Percentiles rank a stretch among this genome's conserved stretches.
Conservation (phyloP, 2,113 vertebrate species). For the Falcunculus frontatus region DNA sequence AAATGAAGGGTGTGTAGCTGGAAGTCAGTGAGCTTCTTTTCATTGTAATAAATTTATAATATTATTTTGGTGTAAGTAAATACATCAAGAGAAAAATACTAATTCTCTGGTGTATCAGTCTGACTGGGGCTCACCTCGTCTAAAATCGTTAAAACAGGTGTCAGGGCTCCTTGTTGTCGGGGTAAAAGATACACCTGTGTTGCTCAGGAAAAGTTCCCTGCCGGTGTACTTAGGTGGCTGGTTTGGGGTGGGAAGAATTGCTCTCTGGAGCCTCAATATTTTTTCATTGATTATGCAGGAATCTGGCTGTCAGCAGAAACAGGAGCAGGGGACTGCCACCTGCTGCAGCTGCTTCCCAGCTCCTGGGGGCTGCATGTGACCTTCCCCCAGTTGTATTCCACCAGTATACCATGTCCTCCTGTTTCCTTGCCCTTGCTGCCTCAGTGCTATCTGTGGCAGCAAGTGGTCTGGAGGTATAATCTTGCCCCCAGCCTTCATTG, state of each 20-base stretch:
- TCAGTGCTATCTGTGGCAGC: not conserved
- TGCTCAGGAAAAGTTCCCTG: not conserved
- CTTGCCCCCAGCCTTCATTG: not conserved
- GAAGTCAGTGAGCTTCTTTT: not conserved
- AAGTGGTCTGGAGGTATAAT: not conserved
- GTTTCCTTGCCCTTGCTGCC: not conserved
- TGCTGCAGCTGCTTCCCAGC: not conserved
- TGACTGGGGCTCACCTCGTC: not conserved
- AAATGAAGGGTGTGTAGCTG: not conserved
- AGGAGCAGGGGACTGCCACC: not conserved
- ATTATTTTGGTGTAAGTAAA: not conserved
- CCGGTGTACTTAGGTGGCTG: not conserved
- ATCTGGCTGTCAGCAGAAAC: not conserved
- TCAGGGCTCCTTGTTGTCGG: not conserved
- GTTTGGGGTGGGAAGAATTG: not conserved
- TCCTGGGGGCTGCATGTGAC: not conserved
- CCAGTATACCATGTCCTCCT: not conserved
- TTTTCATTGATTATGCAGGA: not conserved
- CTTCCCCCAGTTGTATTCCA: not conserved
- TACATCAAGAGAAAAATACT: not conserved
- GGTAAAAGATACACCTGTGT: not conserved
- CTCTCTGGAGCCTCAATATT: not conserved
- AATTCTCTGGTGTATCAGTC: not conserved
- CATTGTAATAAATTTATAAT: not conserved
- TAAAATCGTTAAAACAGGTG: not conserved